Base-by-base conservation (phyloP, 2,797 vertebrate genomes). In the Prunella strophiata region DNA sequence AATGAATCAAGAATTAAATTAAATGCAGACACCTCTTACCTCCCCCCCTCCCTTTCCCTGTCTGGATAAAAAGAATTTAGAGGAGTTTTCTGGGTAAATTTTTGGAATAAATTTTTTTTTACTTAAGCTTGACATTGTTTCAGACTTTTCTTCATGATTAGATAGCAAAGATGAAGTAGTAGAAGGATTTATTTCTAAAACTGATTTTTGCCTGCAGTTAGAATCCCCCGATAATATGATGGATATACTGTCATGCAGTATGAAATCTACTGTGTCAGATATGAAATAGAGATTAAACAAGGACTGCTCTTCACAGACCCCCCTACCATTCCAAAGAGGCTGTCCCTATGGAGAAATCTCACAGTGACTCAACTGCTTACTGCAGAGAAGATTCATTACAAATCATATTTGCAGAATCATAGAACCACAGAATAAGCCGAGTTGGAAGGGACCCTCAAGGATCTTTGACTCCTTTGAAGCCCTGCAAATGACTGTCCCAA, bases 1-100 rank as follows among this genome's bases (percentile, higher is more conserved):
- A 88, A 75, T 88, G 54, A 92, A 93, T 91, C 48, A 92, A 96
- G 73, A 96, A 94, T 62, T 85, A 79, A 66, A 95, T 96, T 71
- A 90, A 95, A 93, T 34, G 32, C 48, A 89, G 47, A 73, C 72
- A 32, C 10, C 8, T 94, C 40, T 79, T 91, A 9, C 16, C 6
- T 43, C 22, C 57, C n/a, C 21, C 2, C 1, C 3, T 17, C 6
- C 14, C 13, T 52, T 86, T 51, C 13, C 13, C 25, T 70, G 9
- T 52, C 40, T 95, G 76, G 13, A 48, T 81, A 81, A 95, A 91
- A 34, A 67, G 42, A 92, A 91, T 65, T 83, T 88, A 81, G 57
- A 83, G 21, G 79, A 23, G 3, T 30, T 77, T 88, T 58, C 51
- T 58, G 26, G 13, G 20, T 30, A 61, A 42, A 45, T 77, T 80